phyloP scores from a whole-genome alignment of 2,797 vertebrate genomes.

The Mus spretus region DNA sequence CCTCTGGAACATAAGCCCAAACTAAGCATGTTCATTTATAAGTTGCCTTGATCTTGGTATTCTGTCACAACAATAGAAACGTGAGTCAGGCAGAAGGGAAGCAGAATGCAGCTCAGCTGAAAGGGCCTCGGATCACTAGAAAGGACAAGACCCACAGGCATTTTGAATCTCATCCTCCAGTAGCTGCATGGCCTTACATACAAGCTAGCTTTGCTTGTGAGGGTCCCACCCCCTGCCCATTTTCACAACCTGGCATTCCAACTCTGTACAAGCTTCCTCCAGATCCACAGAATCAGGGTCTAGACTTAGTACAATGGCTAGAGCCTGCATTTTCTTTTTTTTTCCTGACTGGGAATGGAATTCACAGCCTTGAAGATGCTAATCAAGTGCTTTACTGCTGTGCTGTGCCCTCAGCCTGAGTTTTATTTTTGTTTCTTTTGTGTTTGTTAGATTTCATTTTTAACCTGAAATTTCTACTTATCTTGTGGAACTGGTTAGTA shows the following conservation, averaged over 20 bases:
- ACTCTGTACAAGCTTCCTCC: background rate
- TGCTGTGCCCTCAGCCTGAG: background rate
- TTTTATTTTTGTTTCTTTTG: background rate
- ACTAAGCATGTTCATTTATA: background rate
- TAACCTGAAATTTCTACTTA: background rate
- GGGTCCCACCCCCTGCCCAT: background rate
- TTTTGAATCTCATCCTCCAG: background rate
- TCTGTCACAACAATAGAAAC: background rate
- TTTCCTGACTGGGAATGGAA: background rate
- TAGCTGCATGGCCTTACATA: background rate
- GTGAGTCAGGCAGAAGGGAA: too few relatives aligned
- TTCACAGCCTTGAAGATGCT: background rate
- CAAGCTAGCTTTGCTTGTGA: background rate
- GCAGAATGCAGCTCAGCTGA: background rate
- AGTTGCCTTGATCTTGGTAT: background rate
- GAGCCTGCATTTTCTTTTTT: background rate
- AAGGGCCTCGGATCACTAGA: too few relatives aligned
- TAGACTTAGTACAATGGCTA: background rate
- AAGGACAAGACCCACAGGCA: background rate
- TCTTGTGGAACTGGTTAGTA: background rate
- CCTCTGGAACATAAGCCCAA: background rate
- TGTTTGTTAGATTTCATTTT: background rate
- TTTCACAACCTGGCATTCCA: background rate
- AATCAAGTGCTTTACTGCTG: background rate
- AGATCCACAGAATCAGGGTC: background rate